Base-by-base conservation (phyloP, 2,888 invertebrate genomes). In the Danaus chrysippus region DNA sequence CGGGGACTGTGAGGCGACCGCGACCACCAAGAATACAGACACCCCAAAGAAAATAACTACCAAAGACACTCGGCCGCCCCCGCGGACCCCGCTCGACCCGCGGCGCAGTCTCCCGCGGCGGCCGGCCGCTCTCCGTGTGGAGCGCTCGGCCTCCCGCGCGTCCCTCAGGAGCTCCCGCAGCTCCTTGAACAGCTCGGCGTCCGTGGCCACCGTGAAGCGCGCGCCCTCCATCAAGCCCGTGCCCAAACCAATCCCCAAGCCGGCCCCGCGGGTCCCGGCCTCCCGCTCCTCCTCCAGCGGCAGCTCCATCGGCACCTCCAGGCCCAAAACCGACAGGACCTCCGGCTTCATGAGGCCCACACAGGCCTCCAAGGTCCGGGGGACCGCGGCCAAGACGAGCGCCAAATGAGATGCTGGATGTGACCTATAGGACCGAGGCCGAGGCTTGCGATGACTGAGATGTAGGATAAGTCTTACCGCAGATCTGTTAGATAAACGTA, bases 331-430 rank as follows among this genome's bases (percentile, higher is more conserved):
- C 54, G 69, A 80, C 72, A 82, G 91, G 78, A 84, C 88, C 0
- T 90, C 93, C 63, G 93, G 95, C 65, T 97, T 97, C 78, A 97
- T 97, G 97, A 93, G 96, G 74, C 97, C 97, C 0, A 97, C 97
- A 0, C 94, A 96, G 34, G 94, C 97, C 10, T 97, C 96, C 69
- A 93, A 94, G 42, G 96, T 96, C 58, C 95, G 96, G 59, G 87
- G 86, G 1, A 70, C 82, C 1, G 79, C 81, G 0, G 66, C 83
- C 13, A 79, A 82, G 68, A 76, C 87, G 61, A 83, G 78, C 72
- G 76, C 84, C 43, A 88, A 89, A 67, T 87, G 82, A 79, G 11
- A 10, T 17, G 15, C 1, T 49, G 15, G 49, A 9, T 49, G 17
- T 17, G 65, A 71, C 84, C 88, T 90, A 89, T 90, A 90, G 90